These are phyloP conservation scores for Yponomeuta plumbellus DNA, from an alignment of 2,888 invertebrate species.

Conservation along the genomic window DNA sequence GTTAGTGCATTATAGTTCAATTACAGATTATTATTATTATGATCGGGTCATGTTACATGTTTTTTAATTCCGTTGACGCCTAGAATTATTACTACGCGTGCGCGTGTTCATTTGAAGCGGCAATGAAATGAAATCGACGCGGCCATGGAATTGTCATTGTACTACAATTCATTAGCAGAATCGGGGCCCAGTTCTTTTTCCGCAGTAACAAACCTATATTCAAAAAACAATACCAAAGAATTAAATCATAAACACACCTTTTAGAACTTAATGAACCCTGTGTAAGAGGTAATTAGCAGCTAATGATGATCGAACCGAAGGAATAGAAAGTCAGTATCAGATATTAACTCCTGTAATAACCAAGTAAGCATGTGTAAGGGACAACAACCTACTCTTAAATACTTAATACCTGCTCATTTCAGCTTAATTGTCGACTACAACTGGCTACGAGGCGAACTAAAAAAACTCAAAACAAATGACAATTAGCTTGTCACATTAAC, in stretches of 20 bases:
- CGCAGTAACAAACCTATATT: too few species aligned
- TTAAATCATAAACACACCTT: background rate
- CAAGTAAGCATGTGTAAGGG: background rate
- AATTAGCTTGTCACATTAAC: slow-evolving; percentile 9
- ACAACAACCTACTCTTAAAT: background rate
- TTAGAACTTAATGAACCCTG: background rate
- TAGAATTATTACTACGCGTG: too few species aligned
- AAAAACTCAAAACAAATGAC: background rate
- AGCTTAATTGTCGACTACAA: background rate
- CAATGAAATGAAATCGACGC: too few species aligned
- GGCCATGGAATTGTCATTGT: too few species aligned
- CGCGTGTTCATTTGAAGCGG: too few species aligned
- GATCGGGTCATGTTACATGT: too few species aligned
- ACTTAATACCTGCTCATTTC: background rate
- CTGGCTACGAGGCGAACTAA: background rate
- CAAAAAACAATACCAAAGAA: background rate
- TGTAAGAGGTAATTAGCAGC: background rate
- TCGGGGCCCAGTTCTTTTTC: too few species aligned
- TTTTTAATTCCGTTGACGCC: too few species aligned
- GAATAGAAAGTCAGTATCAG: background rate
- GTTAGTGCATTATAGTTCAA: too few species aligned
- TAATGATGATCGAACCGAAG: background rate
- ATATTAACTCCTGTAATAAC: background rate
- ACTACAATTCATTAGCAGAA: too few species aligned
- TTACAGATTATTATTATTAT: too few species aligned